Conservation (phyloP, 2,113 vertebrate species). For the Plecotus auritus region DNA sequence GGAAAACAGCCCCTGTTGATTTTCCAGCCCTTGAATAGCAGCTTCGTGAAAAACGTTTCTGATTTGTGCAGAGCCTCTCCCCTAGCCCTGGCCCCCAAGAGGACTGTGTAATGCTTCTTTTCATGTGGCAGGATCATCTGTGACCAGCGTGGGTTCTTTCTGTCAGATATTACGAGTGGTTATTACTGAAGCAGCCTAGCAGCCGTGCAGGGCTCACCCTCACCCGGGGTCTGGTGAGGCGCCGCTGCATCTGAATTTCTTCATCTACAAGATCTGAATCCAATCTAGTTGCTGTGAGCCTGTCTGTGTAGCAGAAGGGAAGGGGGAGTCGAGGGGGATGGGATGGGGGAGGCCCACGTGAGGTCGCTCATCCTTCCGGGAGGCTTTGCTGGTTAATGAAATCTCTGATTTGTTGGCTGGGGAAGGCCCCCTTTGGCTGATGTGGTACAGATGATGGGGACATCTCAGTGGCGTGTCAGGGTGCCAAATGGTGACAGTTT, state of each 20-base stretch:
- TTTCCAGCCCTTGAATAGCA: slow-evolving; percentile 70
- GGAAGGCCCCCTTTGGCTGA: slow-evolving; percentile 62
- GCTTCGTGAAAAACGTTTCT: slow-evolving; percentile 69
- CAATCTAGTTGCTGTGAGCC: slow-evolving; percentile 62
- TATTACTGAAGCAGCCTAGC: slow-evolving; percentile 70
- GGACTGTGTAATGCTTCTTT: slow-evolving; percentile 70
- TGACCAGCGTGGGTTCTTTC: slow-evolving; percentile 74
- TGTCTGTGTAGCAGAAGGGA: slow-evolving; percentile 63
- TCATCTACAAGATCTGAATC: slow-evolving; percentile 75
- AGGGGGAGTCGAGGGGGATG: not conserved
- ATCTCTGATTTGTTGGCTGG: slow-evolving; percentile 68
- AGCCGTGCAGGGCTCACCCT: slow-evolving; percentile 61
- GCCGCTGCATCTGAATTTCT: slow-evolving; percentile 68
- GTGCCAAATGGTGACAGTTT: slow-evolving; percentile 74
- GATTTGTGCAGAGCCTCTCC: slow-evolving; percentile 64
- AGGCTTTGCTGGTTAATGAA: slow-evolving; percentile 75
- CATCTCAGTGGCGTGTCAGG: slow-evolving; percentile 49
- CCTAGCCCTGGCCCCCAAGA: slow-evolving; percentile 54
- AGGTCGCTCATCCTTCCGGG: slow-evolving; percentile 62
- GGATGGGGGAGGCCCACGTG: slow-evolving; percentile 48
- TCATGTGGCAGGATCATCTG: slow-evolving; percentile 74
- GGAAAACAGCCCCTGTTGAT: slow-evolving; percentile 72
- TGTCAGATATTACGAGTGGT: slow-evolving; percentile 75
- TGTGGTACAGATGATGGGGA: slow-evolving; percentile 65
- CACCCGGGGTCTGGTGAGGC: slow-evolving; percentile 51